Evolutionary conservation across 2,888 invertebrate genomes (phyloP).

Genomic region (Folsomia manolachei): DNA sequence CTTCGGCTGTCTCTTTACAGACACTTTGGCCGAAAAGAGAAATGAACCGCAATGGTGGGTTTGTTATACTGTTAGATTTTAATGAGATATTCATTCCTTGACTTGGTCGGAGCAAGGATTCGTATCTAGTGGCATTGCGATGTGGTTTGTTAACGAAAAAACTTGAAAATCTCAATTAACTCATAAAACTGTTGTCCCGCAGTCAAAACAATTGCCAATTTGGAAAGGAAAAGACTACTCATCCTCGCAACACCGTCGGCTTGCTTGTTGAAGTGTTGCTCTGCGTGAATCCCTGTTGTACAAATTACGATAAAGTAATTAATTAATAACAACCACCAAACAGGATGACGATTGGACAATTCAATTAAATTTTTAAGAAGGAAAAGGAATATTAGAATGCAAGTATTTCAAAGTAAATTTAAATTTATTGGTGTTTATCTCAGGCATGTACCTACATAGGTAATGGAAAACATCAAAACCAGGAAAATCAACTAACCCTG

Average conservation of each 20-base stretch:
- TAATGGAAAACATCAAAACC: no score
- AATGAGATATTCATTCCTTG: conserved; percentile 6
- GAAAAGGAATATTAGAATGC: no score
- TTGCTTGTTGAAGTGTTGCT: background rate
- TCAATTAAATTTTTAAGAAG: background rate
- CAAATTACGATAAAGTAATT: conserved; percentile 7
- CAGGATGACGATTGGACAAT: no score
- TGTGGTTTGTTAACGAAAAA: background rate
- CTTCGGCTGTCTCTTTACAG: conserved; percentile 1
- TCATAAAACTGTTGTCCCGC: background rate
- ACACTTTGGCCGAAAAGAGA: background rate
- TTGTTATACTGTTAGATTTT: conserved; percentile 9
- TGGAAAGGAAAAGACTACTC: background rate
- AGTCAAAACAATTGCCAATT: conserved; percentile 8
- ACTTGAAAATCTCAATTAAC: conserved; percentile 6
- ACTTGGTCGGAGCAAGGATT: background rate
- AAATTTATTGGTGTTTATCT: no score
- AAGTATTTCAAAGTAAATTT: no score
- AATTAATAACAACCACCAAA: background rate
- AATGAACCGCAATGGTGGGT: background rate
- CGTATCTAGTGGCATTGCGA: background rate
- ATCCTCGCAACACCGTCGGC: background rate
- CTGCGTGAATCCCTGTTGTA: background rate
- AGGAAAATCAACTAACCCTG: no score
- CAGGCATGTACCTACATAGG: no score